Conservation (phyloP, 92 coral and sea anemone species). For the Hydrozoanthus gracilis region DNA sequence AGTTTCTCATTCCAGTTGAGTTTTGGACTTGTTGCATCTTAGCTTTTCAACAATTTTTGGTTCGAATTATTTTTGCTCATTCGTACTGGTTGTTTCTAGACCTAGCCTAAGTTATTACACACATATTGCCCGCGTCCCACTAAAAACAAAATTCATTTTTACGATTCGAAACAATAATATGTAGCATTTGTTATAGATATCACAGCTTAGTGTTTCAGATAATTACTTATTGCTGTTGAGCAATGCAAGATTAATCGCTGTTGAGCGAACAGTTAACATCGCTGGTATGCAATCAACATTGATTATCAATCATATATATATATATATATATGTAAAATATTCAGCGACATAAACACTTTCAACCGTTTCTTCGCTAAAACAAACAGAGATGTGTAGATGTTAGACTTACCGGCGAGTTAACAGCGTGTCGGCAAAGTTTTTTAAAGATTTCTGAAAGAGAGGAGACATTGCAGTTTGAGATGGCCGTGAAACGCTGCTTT, state of each 20-base stretch:
- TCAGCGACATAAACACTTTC: too few relatives aligned
- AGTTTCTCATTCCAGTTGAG: not conserved
- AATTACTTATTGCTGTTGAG: slow-evolving; percentile 13
- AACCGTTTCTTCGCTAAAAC: too few relatives aligned
- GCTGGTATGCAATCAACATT: too few relatives aligned
- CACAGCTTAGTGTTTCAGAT: slow-evolving; percentile 15
- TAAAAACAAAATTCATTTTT: not conserved
- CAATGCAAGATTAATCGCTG: not conserved
- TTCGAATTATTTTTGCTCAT: slow-evolving; percentile 1
- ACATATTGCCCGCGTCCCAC: not conserved
- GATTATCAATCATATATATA: too few relatives aligned
- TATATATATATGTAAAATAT: too few relatives aligned
- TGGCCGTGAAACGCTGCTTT: too few relatives aligned
- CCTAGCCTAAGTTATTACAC: slow-evolving; percentile 1
- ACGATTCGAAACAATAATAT: slow-evolving; percentile 7
- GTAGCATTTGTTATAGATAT: slow-evolving; percentile 3
- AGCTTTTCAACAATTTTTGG: not conserved
- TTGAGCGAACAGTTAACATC: not conserved
- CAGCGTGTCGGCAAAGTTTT: too few relatives aligned
- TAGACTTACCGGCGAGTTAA: too few relatives aligned
- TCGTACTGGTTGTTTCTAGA: not conserved
- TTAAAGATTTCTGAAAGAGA: too few relatives aligned
- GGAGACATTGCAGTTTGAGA: too few relatives aligned
- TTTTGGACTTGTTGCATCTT: not conserved
- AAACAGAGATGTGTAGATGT: too few relatives aligned